Evolutionary conservation across 2,888 invertebrate species (phyloP).

Genomic region (Lasioglossum pauxillum): DNA sequence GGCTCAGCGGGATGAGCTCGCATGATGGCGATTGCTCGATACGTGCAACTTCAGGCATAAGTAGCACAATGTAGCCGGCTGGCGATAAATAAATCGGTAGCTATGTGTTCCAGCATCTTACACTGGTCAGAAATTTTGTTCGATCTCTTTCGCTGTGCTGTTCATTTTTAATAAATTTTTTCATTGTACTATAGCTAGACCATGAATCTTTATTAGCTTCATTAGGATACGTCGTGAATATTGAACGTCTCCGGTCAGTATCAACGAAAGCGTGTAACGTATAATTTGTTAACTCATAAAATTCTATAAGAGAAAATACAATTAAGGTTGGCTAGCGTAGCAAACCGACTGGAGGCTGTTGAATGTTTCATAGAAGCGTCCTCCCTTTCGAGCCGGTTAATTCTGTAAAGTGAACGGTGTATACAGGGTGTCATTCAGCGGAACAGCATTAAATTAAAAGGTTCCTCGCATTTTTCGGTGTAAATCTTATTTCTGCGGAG

Average conservation of each 20-base stretch:
- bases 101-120: not conserved
- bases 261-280: not conserved
- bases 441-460: constrained; percentile 49
- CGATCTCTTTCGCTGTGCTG: not conserved
- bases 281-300: not conserved
- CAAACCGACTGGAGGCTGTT: not conserved
- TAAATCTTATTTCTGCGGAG: constrained; percentile 58
- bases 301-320: constrained; percentile 7
- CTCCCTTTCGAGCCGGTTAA: constrained; percentile 1
- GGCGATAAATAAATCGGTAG: not conserved
- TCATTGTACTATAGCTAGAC: not conserved
- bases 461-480: constrained; percentile 41
- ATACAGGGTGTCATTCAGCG: not conserved
- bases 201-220: not conserved
- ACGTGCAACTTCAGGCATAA: constrained; percentile 56
- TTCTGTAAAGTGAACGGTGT: not conserved
- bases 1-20: constrained; percentile 42
- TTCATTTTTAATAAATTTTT: not conserved
- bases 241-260: not conserved
- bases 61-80: constrained; percentile 2
- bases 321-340: not conserved
- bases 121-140: not conserved
- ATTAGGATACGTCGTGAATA: not conserved
- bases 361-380: not conserved
- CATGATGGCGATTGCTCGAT: constrained; percentile 55